Evolutionary conservation across 2,113 vertebrate genomes (phyloP), one percentile per base, ranked within the genome.

Genomic region (Genyomyrus donnyi): DNA sequence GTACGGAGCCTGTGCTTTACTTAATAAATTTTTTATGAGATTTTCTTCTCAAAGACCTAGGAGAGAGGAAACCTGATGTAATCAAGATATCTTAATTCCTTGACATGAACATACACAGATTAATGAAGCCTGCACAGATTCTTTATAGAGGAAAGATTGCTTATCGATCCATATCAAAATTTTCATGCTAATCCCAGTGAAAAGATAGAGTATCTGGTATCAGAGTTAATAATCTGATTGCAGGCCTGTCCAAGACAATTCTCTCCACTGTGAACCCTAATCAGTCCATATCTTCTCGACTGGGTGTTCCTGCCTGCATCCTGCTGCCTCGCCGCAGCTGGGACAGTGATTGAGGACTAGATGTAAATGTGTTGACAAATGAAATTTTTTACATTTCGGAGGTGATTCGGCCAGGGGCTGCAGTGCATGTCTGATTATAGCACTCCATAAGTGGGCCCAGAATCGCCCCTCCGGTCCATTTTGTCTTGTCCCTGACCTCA

Each of bases 121-220:
- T 99, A 99, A 99, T 99, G 98, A 98, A 99, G 97, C 97, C 96
- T 96, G 96, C 96, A 97, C 96, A 97, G 97, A 98, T 98, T 97
- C 97, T 96, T 97, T 97, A 97, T 97, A 98, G 97, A 96, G 96
- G 96, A 98, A 97, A 99, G 98, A 99, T 99, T 99, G 98, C 98
- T 99, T 99, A 99, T 99, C 97, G 98, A 99, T 99, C 98, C 97
- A 99, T 99, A 99, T 98, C 96, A 99, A 98, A 98, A 98, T 98
- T 98, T 99, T 99, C 97, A 99, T 99, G 98, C 97, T 99, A 99
- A 99, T 99, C 97, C 97, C 95, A 93, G 96, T 91, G 95, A 96
- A 97, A 97, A 99, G 97, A 97, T 96, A 96, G 97, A 97, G 97
- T 96, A 96, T 97, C 98, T 98, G 97, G 96, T 97, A 98, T 99